Conservation (phyloP, 2,888 invertebrate genomes). For the Hypsopygia costalis region DNA sequence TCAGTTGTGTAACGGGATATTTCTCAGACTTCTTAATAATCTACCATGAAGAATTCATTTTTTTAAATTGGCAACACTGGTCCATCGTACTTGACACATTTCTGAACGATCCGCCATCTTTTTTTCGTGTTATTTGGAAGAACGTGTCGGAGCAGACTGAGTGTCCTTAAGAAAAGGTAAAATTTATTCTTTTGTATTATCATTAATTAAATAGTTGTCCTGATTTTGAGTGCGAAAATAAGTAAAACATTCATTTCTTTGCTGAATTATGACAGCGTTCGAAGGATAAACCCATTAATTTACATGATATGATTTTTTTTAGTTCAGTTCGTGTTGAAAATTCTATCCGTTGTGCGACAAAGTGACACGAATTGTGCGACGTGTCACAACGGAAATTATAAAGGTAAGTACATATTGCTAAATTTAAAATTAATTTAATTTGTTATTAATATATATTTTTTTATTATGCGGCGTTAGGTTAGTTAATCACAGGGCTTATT, state of each 20-base stretch:
- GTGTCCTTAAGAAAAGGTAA: conserved; percentile 6
- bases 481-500: conserved; percentile 4
- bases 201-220: conserved; percentile 3
- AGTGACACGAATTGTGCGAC: conserved; percentile 9
- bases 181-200: conserved; percentile 2
- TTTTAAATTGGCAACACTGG: conserved; percentile 6
- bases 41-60: conserved; percentile 4
- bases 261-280: conserved; percentile 4
- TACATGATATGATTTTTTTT: conserved; percentile 6
- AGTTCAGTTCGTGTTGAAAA: conserved; percentile 5
- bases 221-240: conserved; percentile 5
- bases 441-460: neutral
- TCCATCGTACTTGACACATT: conserved; percentile 2
- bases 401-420: conserved; percentile 5
- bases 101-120: conserved; percentile 4
- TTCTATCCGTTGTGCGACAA: conserved; percentile 4
- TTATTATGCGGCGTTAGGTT: conserved; percentile 5
- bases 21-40: conserved; percentile 6
- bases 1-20: conserved; percentile 7
- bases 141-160: conserved; percentile 5
- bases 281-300: conserved; percentile 3
- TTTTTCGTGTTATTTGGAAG: conserved; percentile 6
- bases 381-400: conserved; percentile 7
- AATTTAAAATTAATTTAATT: neutral
- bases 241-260: conserved; percentile 6